phyloP scores from a whole-genome alignment of 2,888 invertebrate genomes.

The Sarcophaga rosellei region DNA sequence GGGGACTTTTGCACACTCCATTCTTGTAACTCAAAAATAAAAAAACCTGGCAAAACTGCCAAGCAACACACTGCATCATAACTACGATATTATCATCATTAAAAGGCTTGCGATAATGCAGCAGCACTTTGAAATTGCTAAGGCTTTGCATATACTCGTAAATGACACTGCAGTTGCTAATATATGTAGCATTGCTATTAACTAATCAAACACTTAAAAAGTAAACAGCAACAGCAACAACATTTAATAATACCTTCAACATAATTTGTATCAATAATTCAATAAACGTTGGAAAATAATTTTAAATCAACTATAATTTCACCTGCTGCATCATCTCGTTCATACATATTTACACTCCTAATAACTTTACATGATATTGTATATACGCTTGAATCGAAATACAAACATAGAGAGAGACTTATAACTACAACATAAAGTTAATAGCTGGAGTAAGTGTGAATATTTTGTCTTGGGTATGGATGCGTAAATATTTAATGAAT shows the following conservation, averaged over 20 bases:
- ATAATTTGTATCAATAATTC: constrained; percentile 52
- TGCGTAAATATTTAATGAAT: constrained; percentile 21
- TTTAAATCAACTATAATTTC: constrained; percentile 44
- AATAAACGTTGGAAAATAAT: constrained; percentile 58
- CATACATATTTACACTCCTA: not conserved
- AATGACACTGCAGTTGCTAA: not conserved
- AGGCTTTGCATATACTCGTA: not conserved
- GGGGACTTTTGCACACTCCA: too few species aligned
- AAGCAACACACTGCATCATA: not conserved
- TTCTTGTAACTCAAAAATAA: too few species aligned
- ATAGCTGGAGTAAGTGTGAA: not conserved
- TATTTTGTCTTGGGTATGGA: not conserved
- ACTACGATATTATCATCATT: not conserved
- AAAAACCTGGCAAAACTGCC: not conserved
- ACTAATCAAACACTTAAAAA: constrained; percentile 19
- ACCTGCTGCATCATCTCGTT: constrained; percentile 50
- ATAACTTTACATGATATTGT: constrained; percentile 20
- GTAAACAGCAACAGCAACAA: not conserved
- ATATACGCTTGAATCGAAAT: not conserved
- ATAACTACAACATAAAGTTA: not conserved
- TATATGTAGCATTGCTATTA: not conserved
- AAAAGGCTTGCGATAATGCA: not conserved
- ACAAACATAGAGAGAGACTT: not conserved
- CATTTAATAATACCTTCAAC: not conserved
- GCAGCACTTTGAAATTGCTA: not conserved